Evolutionary conservation across 2,113 vertebrate species (phyloP).

Genomic region (Acrocephalus arundinaceus): DNA sequence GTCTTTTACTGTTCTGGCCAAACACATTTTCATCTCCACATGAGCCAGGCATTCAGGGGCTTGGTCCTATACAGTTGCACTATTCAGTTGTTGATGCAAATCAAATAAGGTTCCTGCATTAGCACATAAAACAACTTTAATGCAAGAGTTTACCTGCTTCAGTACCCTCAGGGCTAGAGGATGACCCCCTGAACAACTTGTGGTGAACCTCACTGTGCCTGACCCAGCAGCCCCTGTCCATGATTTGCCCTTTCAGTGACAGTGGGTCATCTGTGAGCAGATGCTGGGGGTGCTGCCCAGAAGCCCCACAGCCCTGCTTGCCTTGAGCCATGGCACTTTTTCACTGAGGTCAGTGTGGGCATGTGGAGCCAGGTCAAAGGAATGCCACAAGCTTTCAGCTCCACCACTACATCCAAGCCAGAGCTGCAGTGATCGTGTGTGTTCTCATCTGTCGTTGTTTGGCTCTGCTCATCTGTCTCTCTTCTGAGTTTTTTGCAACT

Average conservation of each 20-base stretch:
- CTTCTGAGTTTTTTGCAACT: not conserved
- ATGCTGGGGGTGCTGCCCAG: not conserved
- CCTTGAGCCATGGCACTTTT: not conserved
- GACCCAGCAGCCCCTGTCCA: not conserved
- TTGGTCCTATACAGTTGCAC: not conserved
- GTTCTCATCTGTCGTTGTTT: not conserved
- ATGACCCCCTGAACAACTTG: not conserved
- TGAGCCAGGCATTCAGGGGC: not conserved
- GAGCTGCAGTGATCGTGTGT: accelerated
- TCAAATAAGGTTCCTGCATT: not conserved
- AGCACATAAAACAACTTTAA: not conserved
- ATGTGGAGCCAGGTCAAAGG: not conserved
- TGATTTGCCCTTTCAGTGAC: not conserved
- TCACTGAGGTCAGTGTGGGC: not conserved
- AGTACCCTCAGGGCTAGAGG: not conserved
- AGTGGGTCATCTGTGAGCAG: not conserved
- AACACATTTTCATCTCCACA: not conserved
- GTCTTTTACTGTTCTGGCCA: not conserved
- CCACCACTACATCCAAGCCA: not conserved
- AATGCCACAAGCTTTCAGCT: not conserved
- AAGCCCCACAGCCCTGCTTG: not conserved
- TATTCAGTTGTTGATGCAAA: not conserved
- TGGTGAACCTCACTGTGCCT: not conserved
- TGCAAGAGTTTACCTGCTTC: not conserved
- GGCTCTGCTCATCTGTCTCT: not conserved